Base-by-base conservation (phyloP, 2,797 vertebrate genomes). In the Synaphobranchus kaupii region DNA sequence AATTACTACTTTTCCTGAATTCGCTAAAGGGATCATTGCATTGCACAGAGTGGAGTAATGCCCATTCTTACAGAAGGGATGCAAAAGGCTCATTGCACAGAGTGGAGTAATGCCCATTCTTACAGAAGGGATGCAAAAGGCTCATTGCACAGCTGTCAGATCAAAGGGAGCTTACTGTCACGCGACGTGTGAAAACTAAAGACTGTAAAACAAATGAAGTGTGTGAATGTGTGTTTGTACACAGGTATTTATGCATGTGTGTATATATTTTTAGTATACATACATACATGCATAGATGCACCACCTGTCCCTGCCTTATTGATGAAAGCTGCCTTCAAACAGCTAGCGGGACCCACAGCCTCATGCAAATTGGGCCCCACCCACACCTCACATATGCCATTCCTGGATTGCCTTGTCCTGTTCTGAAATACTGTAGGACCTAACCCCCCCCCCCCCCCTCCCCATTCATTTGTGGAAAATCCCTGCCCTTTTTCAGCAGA, bases 201-300 rank as follows among this genome's bases (percentile, higher is more conserved):
- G 90, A 91, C 91, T 60, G 87, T 93, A 94, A 76, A 60, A 56
- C 17, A 80, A 89, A 4, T 15, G 66, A 84, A 39, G 0, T 93
- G 93, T 93, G 58, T 89, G 90, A 86, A 54, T 31, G 90, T 89
- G 91, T 87, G 52, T 89, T 86, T 93, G 91, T 90, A 90, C 94
- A 94, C 93, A 95, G 94, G 94, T 92, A 90, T 94, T 91, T 90
- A 90, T 81, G 78, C 44, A 81, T 81, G 92, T 94, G 93, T 93
- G 93, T 95, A 93, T 94, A 93, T 94, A 93, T 94, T 92, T 91
- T 90, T 91, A 88, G 94, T 94, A 94, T 94, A 94, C 94, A 95
- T 86, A 86, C 86, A 90, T 94, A 94, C 91, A 90, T 94, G 94
- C 91, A 91, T 91, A 92, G 87, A 93, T 92, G 90, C 92, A 92